phyloP scores from a whole-genome alignment of 2,113 vertebrate species.

The Galeopterus variegatus region DNA sequence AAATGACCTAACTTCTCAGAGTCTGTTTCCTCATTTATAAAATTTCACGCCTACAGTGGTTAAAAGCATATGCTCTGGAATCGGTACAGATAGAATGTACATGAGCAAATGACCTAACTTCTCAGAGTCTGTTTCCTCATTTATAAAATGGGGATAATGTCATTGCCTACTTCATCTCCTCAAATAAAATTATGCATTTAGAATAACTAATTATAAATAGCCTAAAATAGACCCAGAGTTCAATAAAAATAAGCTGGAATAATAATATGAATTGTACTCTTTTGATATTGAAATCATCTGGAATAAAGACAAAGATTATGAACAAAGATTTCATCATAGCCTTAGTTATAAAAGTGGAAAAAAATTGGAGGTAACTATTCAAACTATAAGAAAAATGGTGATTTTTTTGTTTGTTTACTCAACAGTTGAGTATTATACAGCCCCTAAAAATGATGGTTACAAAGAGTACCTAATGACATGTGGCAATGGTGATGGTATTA shows the following conservation, averaged over 20 bases:
- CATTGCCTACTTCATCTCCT: neutral
- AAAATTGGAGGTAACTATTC: neutral
- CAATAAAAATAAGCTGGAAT: neutral
- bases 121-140: conserved; percentile 1
- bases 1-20: neutral
- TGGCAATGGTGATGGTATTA: neutral
- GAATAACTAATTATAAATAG: no score
- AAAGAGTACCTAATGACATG: neutral
- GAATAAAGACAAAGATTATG: neutral
- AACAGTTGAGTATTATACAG: neutral
- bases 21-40: conserved; percentile 34
- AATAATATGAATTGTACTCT: neutral
- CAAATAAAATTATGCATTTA: neutral
- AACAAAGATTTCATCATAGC: neutral
- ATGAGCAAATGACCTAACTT: neutral
- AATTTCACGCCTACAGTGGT: neutral
- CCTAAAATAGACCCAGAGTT: neutral
- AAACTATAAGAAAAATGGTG: conserved; percentile 40
- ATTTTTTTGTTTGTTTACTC: neutral
- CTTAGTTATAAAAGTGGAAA: neutral
- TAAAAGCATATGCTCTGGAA: neutral
- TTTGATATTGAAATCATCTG: conserved; percentile 2
- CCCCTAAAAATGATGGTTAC: neutral
- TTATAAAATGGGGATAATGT: neutral
- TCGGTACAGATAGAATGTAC: neutral